A percentile compares a stretch with the other conserved stretches of the same genome.
phyloP scores from a whole-genome alignment of 53 echinoderm and acorn worm genomes.

The Arbacia lixula region DNA sequence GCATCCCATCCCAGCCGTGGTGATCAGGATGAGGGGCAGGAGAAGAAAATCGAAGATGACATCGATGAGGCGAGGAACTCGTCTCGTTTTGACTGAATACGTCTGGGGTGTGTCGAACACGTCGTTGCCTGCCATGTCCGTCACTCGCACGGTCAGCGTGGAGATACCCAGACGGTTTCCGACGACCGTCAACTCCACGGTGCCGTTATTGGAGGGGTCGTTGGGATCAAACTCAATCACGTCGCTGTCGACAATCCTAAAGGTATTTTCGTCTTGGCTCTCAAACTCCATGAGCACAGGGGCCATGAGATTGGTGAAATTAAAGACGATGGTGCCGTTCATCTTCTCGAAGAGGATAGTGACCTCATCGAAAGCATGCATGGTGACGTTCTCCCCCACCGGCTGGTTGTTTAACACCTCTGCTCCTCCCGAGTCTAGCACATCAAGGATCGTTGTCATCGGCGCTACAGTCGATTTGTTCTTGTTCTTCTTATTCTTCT shows the following conservation, averaged over 20 bases:
- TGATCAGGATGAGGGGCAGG: conserved; percentile 76
- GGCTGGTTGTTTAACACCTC: background rate
- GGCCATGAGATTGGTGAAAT: conserved; percentile 50
- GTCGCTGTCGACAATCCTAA: background rate
- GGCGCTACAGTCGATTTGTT: conserved; percentile 28
- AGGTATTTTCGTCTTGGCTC: conserved; percentile 53
- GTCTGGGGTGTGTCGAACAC: conserved; percentile 39
- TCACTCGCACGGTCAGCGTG: conserved; percentile 6
- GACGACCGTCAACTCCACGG: conserved; percentile 10
- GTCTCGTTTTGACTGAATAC: conserved; percentile 68
- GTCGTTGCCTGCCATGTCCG: conserved; percentile 38
- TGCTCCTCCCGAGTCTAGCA: background rate
- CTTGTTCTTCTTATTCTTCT: conserved; percentile 32
- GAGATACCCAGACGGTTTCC: conserved; percentile 3
- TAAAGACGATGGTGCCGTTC: conserved; percentile 56
- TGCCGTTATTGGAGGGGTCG: conserved; percentile 35
- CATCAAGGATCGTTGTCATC: conserved; percentile 13
- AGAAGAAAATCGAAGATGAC: conserved; percentile 78
- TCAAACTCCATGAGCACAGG: conserved; percentile 58
- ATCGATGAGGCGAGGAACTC: conserved; percentile 79
- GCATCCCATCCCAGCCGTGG: conserved; percentile 88
- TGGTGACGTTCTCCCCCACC: conserved; percentile 17
- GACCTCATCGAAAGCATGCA: conserved; percentile 17
- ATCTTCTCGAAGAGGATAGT: conserved; percentile 2
- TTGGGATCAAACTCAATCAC: conserved; percentile 33